Evolutionary conservation across 1,140 invertebrate species (phyloP), one percentile per base, ranked within the genome.

Genomic region (Trichonephila clavipes): DNA sequence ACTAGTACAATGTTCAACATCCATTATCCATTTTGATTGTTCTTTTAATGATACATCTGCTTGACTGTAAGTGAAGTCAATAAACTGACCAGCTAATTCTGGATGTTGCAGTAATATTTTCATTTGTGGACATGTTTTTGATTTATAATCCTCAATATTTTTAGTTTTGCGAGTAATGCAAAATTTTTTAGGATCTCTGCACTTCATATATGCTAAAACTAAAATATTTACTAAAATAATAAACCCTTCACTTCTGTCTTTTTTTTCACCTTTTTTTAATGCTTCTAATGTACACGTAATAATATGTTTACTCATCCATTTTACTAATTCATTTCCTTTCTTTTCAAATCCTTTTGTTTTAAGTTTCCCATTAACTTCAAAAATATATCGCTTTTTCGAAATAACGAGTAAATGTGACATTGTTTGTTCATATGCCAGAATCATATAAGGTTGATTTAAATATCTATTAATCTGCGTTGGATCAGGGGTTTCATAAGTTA

Each of bases 371-470:
- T 44, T 44, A 2, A 2, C 14, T 72, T 89, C 87, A 69, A 72
- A 89, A 51, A 89, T 89, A 51, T 89, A 89, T n/a, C 87, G 62
- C 51, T 89, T 89, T 72, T 89, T 89, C 0, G 87, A 69, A 69
- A 89, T 72, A 21, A 89, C 66, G 24, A 89, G 44, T 58, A 89
- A 89, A 28, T 89, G 69, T 14, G 21, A 34, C 62, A 69, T 72
- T 10, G 69, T 21, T 72, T 72, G 59, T 16, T 89, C 87, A 28
- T 44, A 89, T n/a, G n/a, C 16, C 0, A 89, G 40, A 69, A 14
- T 69, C 64, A 89, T 89, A 72, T 58, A 72, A 14, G 18, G 62
- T 89, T 89, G 87, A 89, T 89, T 89, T 72, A 89, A 69, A 72
- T 89, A 89, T 89, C 58, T 28, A 58, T 89, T 89, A 72, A 89